Percentiles rank a stretch among this genome's conserved stretches.
Conservation (phyloP, 2,113 vertebrate species). For the Hemiscyllium ocellatum region DNA sequence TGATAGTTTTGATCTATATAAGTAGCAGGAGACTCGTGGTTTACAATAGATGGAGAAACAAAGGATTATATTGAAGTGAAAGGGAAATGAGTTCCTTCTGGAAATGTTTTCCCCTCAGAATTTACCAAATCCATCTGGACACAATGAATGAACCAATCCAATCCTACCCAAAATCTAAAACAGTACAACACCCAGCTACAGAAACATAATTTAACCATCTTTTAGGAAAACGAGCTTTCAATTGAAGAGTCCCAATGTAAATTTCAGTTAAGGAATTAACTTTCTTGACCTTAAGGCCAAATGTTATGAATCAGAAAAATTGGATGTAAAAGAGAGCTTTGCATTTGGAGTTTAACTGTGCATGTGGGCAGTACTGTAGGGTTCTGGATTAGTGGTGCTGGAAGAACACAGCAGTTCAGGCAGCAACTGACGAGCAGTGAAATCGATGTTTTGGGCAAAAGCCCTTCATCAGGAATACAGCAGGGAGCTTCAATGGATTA, state of each 20-base stretch:
- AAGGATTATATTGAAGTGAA: neutral
- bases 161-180: neutral
- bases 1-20: neutral
- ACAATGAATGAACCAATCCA: neutral
- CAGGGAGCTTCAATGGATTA: no score
- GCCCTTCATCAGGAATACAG: no score
- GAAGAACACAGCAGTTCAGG: no score
- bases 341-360: no score
- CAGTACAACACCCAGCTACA: neutral
- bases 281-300: neutral
- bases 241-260: neutral
- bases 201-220: neutral
- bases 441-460: no score
- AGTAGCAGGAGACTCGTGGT: neutral
- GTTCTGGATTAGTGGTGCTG: no score
- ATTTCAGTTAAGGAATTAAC: neutral
- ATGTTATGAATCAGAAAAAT: neutral
- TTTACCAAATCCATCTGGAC: neutral
- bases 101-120: neutral
- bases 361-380: neutral
- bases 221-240: neutral
- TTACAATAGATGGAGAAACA: neutral
- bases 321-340: no score
- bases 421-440: no score
- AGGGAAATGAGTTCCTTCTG: neutral